These are phyloP conservation scores for Clunio marinus DNA, from an alignment of 2,888 invertebrate genomes.

Conservation along the genomic window DNA sequence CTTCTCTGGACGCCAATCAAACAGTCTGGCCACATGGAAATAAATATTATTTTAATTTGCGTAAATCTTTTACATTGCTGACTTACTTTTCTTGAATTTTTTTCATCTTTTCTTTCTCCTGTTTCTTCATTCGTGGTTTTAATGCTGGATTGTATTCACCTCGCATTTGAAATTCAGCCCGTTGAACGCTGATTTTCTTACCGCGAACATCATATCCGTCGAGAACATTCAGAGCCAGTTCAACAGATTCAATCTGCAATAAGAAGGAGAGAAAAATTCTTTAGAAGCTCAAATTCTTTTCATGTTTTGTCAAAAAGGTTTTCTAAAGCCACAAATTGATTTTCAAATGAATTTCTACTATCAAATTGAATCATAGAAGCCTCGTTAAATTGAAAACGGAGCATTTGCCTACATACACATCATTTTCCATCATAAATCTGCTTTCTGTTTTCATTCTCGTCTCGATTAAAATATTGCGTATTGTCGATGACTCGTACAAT, in stretches of 20 bases:
- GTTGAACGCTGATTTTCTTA: conserved; percentile 79
- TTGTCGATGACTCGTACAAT: too few species aligned
- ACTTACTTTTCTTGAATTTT: conserved; percentile 84
- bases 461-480: too few species aligned
- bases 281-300: conserved; percentile 40
- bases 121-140: conserved; percentile 85
- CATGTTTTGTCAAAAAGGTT: too few species aligned
- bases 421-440: too few species aligned
- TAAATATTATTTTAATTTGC: not conserved
- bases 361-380: too few species aligned
- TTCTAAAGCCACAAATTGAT: too few species aligned
- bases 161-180: conserved; percentile 91
- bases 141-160: conserved; percentile 88
- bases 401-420: too few species aligned
- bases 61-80: too few species aligned
- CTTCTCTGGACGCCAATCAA: conserved; percentile 96
- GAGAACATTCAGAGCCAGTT: conserved; percentile 82
- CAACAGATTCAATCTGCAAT: conserved; percentile 80
- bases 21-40: conserved; percentile 57
- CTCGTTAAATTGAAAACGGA: too few species aligned
- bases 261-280: conserved; percentile 40
- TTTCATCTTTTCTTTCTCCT: conserved; percentile 85
- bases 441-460: too few species aligned
- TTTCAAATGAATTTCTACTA: too few species aligned
- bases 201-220: conserved; percentile 82